Conservation (phyloP, 2,113 vertebrate genomes). For the Nipponia nippon region DNA sequence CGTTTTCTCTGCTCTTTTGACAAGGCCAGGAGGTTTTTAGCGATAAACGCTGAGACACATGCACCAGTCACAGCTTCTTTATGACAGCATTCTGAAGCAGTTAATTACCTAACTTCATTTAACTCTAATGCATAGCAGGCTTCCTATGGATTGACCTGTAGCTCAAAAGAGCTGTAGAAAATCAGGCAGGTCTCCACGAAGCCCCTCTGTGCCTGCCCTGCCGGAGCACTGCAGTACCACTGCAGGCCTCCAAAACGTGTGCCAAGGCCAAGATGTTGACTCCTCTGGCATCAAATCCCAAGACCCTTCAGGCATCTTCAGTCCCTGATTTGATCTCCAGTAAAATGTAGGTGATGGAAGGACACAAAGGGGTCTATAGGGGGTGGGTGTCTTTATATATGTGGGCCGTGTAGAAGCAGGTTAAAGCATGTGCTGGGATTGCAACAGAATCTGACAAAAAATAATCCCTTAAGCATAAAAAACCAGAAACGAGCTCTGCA, state of each 20-base stretch:
- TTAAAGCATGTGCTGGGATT: not conserved
- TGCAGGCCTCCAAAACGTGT: accelerated
- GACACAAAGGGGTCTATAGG: not conserved
- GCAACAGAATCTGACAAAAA: not conserved
- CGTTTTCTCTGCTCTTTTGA: not conserved
- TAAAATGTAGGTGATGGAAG: not conserved
- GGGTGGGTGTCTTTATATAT: not conserved
- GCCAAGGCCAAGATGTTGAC: not conserved
- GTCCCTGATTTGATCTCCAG: not conserved
- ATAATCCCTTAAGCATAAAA: not conserved
- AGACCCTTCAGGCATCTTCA: not conserved
- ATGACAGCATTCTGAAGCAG: not conserved
- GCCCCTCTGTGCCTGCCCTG: not conserved
- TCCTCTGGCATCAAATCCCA: not conserved
- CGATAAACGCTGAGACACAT: not conserved
- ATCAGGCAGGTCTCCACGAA: not conserved
- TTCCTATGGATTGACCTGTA: not conserved
- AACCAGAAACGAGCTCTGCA: not conserved
- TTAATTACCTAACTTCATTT: not conserved
- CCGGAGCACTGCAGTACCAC: not conserved
- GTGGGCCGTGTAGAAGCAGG: not conserved
- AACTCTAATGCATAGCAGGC: not conserved
- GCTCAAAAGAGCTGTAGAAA: not conserved
- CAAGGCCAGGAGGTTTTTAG: not conserved
- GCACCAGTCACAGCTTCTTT: not conserved